Percentiles rank a stretch among this genome's conserved stretches.
phyloP scores from a whole-genome alignment of 2,113 vertebrate species.

The Platysternon megacephalum region DNA sequence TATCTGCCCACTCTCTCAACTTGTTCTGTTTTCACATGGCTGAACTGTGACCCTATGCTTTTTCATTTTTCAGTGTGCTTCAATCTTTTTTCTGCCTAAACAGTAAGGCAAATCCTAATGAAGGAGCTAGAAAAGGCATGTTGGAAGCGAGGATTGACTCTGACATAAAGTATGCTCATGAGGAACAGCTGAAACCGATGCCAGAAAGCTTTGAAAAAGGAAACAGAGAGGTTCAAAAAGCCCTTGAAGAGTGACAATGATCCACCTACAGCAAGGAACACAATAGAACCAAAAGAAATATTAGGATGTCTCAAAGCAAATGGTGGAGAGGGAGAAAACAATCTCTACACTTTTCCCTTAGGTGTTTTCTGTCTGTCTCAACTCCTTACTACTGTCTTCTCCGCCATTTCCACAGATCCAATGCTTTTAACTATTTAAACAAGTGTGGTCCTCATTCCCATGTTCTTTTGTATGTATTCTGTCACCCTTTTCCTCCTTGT shows the following conservation, averaged over 20 bases:
- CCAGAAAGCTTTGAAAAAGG: too few relatives aligned
- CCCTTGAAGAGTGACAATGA: background rate
- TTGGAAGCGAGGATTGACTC: too few relatives aligned
- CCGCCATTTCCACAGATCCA: accelerated
- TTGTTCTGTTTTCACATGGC: too few relatives aligned
- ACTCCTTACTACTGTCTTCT: background rate
- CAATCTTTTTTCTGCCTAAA: too few relatives aligned
- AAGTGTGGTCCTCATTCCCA: background rate
- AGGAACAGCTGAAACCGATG: too few relatives aligned
- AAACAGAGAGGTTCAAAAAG: too few relatives aligned
- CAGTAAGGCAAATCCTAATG: too few relatives aligned
- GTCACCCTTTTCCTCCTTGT: accelerated
- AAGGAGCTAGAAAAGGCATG: too few relatives aligned
- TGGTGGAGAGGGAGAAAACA: background rate
- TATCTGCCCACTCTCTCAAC: too few relatives aligned
- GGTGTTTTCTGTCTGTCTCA: background rate
- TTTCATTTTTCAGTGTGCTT: too few relatives aligned
- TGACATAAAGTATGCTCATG: too few relatives aligned
- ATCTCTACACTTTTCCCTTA: background rate
- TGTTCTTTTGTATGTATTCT: background rate
- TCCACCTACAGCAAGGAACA: background rate
- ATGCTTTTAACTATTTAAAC: background rate
- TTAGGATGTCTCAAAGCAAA: background rate
- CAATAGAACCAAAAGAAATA: background rate
- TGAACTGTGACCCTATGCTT: too few relatives aligned